A percentile compares a stretch with the other conserved stretches of the same genome.
These are phyloP conservation scores for Caenorhabditis sp. DNA, from an alignment of 2,888 invertebrate genomes.

Conservation along the genomic window DNA sequence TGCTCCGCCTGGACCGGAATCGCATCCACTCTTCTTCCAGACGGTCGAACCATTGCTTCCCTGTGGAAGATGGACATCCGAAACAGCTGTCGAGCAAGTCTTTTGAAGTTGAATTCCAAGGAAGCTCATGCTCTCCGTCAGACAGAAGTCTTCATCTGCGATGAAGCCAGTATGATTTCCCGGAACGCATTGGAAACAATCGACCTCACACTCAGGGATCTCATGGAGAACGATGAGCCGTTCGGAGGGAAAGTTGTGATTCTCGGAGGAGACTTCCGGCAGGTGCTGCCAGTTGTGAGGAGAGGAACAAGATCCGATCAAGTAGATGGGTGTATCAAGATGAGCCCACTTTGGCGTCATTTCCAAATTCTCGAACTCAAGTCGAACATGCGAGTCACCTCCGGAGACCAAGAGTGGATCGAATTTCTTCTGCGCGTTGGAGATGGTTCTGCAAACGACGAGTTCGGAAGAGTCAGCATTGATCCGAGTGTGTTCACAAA, in stretches of 20 bases:
- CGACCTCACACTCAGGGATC: constrained; percentile 43
- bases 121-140: no score
- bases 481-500: neutral
- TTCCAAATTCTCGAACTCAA: constrained; percentile 31
- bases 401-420: constrained; percentile 9
- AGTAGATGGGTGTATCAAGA: constrained; percentile 41
- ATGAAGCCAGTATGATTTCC: no score
- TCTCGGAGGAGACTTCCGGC: constrained; percentile 64
- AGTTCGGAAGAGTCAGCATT: neutral
- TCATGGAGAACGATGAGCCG: constrained; percentile 30
- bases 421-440: constrained; percentile 27
- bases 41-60: no score
- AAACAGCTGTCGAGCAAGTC: no score
- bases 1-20: no score
- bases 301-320: constrained; percentile 20
- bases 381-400: constrained; percentile 31
- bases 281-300: constrained; percentile 59
- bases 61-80: no score
- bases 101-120: no score
- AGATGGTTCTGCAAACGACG: constrained; percentile 14
- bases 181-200: no score
- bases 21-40: no score
- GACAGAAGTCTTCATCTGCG: no score
- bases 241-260: constrained; percentile 64
- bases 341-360: constrained; percentile 13